Base-by-base conservation (phyloP, 2,113 vertebrate genomes). In the Eptatretus burgeri region DNA sequence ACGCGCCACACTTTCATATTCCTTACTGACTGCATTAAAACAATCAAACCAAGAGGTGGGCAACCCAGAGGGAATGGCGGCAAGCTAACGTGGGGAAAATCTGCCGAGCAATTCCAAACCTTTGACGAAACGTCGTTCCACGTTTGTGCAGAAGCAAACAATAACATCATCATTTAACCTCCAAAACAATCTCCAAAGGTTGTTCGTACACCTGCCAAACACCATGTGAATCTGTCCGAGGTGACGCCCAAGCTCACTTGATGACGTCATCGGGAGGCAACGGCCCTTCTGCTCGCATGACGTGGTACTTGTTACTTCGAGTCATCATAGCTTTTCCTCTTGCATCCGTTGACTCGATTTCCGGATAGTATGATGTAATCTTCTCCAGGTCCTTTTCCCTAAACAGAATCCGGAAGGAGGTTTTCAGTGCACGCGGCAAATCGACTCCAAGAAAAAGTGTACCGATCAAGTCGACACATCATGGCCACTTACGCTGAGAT, bases 281-380 rank as follows among this genome's bases (percentile, higher is more conserved):
- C 17, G 93, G 79, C 19, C 65, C 73, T 53, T 88, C 81, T 2
- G 73, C 74, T 70, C 93, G 75, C 89, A 98, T 98, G 65, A 98
- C 74, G 88, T 89, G 95, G 73, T 98, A 95, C 69, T 91, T 95
- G 75, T 98, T 98, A 69, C 68, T 74, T 71, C 81, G 94, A 65
- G 94, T 87, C 0, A 69, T 74, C 65, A 87, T 78, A 63, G 86
- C 81, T 71, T 85, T 93, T 65, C 91, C 86, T 5, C 74, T 67
- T 2, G 84, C 80, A 1, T 86, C 84, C n/a, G 70, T 51, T 0
- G 77, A 72, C 72, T 82, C 83, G 73, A 98, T 68, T 69, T 81
- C 71, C 5, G 91, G 91, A 70, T 95, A 98, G 68, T 76, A 93
- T 11, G 68, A 71, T 18, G 86, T 13, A 0, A 98, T 75, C 62